Conservation (phyloP, 2,113 vertebrate genomes). For the Dissostichus mawsoni region DNA sequence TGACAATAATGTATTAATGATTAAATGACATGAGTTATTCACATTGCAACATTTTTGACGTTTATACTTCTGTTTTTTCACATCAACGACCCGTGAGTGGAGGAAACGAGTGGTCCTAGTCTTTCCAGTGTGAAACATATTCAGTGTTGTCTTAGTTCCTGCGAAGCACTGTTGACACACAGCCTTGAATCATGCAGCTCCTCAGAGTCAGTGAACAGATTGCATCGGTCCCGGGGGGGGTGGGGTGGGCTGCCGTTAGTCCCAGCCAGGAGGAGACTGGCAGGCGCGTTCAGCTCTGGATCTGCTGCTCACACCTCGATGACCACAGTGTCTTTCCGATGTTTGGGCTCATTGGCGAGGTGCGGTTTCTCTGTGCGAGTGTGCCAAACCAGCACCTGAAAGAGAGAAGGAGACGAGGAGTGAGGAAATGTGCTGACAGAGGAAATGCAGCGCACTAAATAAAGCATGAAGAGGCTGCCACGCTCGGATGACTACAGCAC, state of each 20-base stretch:
- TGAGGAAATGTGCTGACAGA: constrained; percentile 37
- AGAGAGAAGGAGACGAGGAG: not conserved
- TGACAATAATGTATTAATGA: constrained; percentile 19
- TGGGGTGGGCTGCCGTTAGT: constrained; percentile 15
- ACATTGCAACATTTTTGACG: constrained; percentile 50
- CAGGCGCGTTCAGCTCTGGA: constrained; percentile 12
- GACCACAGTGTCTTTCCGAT: constrained; percentile 90
- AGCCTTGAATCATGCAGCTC: constrained; percentile 58
- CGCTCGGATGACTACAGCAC: constrained; percentile 15
- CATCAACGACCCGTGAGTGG: constrained; percentile 40
- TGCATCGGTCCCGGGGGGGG: constrained; percentile 17
- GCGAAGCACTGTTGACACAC: constrained; percentile 31
- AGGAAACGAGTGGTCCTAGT: constrained; percentile 24
- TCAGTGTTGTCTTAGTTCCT: constrained; percentile 16
- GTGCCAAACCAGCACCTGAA: constrained; percentile 98
- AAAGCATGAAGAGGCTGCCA: constrained; percentile 18
- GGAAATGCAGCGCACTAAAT: not conserved
- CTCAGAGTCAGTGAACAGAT: constrained; percentile 37
- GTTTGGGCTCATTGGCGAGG: constrained; percentile 93
- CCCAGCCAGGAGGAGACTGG: constrained; percentile 37
- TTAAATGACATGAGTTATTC: constrained; percentile 35
- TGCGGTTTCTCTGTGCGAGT: constrained; percentile 98
- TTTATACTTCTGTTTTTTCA: constrained; percentile 43
- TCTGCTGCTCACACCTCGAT: constrained; percentile 89
- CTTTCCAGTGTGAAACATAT: constrained; percentile 26